A percentile compares a stretch with the other conserved stretches of the same genome.
Conservation (phyloP, 1,140 invertebrate genomes). For the Drosophila suzukii region DNA sequence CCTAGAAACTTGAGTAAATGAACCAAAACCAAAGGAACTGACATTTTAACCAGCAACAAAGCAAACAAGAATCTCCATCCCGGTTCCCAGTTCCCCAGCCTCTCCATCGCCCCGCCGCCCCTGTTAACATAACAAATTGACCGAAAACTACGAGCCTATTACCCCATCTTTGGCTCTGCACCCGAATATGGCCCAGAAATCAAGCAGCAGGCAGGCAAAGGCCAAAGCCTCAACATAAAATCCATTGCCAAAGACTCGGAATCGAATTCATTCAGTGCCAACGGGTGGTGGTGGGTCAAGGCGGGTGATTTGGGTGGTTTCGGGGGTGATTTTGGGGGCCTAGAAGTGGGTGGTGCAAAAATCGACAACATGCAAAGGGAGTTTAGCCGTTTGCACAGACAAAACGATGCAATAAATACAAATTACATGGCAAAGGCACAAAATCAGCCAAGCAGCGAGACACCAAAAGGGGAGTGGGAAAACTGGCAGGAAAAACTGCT, state of each 20-base stretch:
- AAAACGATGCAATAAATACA: slow-evolving; percentile 83
- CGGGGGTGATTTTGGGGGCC: background rate
- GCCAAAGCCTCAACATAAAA: slow-evolving; percentile 69
- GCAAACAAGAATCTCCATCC: slow-evolving; percentile 40
- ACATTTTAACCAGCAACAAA: slow-evolving; percentile 75
- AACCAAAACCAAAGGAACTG: slow-evolving; percentile 69
- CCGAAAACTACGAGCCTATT: slow-evolving; percentile 82
- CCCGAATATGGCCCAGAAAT: slow-evolving; percentile 65
- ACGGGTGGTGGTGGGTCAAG: slow-evolving; percentile 8
- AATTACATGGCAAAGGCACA: slow-evolving; percentile 77
- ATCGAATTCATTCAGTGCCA: slow-evolving; percentile 41
- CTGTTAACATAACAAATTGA: slow-evolving; percentile 75
- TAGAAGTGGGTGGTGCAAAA: slow-evolving; percentile 22
- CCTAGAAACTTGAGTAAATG: slow-evolving; percentile 68
- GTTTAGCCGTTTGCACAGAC: slow-evolving; percentile 78
- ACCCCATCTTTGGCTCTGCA: slow-evolving; percentile 56
- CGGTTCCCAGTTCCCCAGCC: background rate
- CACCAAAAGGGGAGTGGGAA: slow-evolving; percentile 18
- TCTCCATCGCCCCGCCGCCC: background rate
- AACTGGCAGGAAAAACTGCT: slow-evolving; percentile 14
- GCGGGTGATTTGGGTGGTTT: background rate
- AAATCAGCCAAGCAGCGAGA: slow-evolving; percentile 54
- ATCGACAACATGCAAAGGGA: slow-evolving; percentile 80
- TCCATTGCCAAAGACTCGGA: slow-evolving; percentile 60
- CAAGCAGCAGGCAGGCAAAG: slow-evolving; percentile 60